phyloP scores from a whole-genome alignment of 2,888 invertebrate species.

The Palloptera scutellata region DNA sequence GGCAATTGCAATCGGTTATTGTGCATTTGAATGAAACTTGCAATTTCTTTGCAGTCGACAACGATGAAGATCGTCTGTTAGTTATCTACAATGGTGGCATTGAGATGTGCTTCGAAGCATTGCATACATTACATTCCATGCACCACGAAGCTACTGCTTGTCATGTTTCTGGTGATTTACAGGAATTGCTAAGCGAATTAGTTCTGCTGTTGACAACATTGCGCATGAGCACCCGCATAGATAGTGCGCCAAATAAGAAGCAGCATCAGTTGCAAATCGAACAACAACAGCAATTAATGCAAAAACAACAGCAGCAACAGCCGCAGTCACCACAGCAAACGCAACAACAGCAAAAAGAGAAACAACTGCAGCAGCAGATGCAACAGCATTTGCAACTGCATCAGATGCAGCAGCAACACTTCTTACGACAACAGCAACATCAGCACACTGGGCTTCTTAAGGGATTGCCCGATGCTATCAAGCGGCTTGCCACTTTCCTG shows the following conservation, averaged over 20 bases:
- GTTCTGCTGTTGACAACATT: constrained; percentile 77
- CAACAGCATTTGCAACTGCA: constrained; percentile 56
- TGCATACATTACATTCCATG: constrained; percentile 91
- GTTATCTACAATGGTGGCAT: constrained; percentile 92
- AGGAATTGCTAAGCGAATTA: constrained; percentile 82
- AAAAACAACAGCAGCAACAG: constrained; percentile 42
- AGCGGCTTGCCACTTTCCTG: constrained; percentile 84
- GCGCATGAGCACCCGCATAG: constrained; percentile 68
- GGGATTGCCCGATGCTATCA: constrained; percentile 88
- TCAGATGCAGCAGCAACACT: constrained; percentile 54
- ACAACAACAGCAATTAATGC: constrained; percentile 42
- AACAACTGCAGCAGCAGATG: constrained; percentile 55
- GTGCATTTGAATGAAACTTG: background rate
- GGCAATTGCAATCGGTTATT: background rate
- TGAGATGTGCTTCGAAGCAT: constrained; percentile 74
- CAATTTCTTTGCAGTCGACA: constrained; percentile 71
- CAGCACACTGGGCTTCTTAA: constrained; percentile 69
- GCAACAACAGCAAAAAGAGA: constrained; percentile 51
- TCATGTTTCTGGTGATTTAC: constrained; percentile 83
- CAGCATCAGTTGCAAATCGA: constrained; percentile 49
- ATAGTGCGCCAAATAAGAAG: constrained; percentile 58
- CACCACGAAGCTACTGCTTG: constrained; percentile 93
- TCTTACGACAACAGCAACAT: constrained; percentile 55
- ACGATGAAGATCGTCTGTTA: constrained; percentile 86
- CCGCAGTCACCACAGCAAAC: constrained; percentile 50